phyloP scores from a whole-genome alignment of 1,140 invertebrate species.

The Tribolium madens region DNA sequence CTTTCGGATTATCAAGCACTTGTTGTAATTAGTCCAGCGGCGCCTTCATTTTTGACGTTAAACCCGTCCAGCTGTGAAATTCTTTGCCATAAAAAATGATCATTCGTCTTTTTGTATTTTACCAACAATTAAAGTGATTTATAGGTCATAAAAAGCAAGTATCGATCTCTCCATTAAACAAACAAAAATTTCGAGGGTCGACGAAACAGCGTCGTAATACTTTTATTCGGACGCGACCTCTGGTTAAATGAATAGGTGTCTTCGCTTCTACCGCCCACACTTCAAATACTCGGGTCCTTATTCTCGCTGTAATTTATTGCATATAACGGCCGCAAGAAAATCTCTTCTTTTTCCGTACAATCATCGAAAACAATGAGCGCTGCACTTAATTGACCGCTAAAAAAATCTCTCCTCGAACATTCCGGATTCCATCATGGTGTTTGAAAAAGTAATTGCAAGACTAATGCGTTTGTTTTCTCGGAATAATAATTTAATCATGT shows the following conservation, averaged over 20 bases:
- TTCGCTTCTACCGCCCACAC: conserved; percentile 29
- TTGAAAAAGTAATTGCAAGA: conserved; percentile 35
- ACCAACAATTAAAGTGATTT: neutral
- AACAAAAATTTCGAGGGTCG: neutral
- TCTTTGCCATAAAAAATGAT: neutral
- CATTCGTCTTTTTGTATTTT: neutral
- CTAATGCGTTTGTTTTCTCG: conserved; percentile 35
- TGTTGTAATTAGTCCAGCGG: conserved; percentile 14
- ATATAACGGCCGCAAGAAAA: conserved; percentile 5
- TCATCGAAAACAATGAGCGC: conserved; percentile 5
- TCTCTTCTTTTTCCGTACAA: neutral
- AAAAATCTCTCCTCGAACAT: conserved; percentile 3
- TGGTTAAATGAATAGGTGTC: conserved; percentile 19
- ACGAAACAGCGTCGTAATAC: conserved; percentile 11
- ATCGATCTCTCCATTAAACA: neutral
- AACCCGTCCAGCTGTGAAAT: neutral
- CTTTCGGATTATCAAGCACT: conserved; percentile 4
- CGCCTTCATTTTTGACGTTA: neutral
- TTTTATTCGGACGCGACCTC: conserved; percentile 16
- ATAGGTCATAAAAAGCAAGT: neutral
- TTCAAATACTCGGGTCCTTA: conserved; percentile 13
- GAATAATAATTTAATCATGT: conserved; percentile 38
- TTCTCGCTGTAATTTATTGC: conserved; percentile 12
- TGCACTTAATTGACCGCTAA: conserved; percentile 2
- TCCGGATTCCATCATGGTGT: conserved; percentile 26